phyloP scores from a whole-genome alignment of 2,888 invertebrate species.

The Hypomecis punctinalis region DNA sequence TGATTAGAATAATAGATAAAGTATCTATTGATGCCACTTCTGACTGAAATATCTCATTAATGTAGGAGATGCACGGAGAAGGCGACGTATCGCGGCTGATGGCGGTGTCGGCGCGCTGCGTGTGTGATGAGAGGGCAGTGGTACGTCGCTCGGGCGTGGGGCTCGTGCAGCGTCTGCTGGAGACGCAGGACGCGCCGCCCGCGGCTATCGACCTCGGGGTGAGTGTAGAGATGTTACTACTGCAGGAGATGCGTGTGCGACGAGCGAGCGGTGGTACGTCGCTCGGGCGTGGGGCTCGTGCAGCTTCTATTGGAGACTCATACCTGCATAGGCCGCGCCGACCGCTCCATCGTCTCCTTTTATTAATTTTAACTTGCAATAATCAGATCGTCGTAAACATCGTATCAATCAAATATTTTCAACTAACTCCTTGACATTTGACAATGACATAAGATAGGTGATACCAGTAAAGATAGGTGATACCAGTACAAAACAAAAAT shows the following conservation, averaged over 20 bases:
- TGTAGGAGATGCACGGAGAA: conserved; percentile 64
- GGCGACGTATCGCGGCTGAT: conserved; percentile 62
- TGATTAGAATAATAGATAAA: too few relatives aligned
- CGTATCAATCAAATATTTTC: too few relatives aligned
- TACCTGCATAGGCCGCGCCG: conserved; percentile 32
- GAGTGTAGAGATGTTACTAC: conserved; percentile 25
- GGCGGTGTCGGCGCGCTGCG: conserved; percentile 65
- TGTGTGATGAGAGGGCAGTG: conserved; percentile 74
- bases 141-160: conserved; percentile 71
- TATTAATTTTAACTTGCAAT: too few relatives aligned
- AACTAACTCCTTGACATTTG: too few relatives aligned
- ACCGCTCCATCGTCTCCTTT: conserved; percentile 29
- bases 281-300: conserved; percentile 66
- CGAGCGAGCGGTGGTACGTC: conserved; percentile 74
- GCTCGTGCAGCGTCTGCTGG: conserved; percentile 63
- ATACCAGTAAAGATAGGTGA: too few relatives aligned
- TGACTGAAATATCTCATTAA: not conserved
- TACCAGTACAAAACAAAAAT: too few relatives aligned
- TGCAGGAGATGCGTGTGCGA: conserved; percentile 60
- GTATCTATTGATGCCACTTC: too few relatives aligned
- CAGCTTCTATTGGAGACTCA: conserved; percentile 56
- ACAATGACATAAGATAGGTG: too few relatives aligned
- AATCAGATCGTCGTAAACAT: too few relatives aligned
- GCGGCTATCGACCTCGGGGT: conserved; percentile 54
- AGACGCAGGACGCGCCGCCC: conserved; percentile 38